Evolutionary conservation across 2,888 invertebrate species (phyloP).

Genomic region (Xylota sylvarum): DNA sequence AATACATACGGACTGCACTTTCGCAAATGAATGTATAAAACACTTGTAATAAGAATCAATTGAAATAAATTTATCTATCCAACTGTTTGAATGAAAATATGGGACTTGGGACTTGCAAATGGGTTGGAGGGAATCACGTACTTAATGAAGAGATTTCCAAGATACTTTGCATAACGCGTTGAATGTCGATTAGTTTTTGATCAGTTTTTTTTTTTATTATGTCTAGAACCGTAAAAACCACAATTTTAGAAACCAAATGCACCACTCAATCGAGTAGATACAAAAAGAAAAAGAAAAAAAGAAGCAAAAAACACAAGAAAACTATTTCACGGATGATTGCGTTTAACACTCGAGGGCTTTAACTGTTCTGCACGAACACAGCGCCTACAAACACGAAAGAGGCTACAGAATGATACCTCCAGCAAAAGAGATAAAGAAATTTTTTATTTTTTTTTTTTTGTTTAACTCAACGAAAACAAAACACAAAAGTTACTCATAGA

Average conservation of each 20-base stretch:
- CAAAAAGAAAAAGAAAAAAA: neutral
- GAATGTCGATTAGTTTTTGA: neutral
- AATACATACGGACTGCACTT: constrained; percentile 30
- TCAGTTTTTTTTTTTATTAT: neutral
- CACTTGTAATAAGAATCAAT: constrained; percentile 43
- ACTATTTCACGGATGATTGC: constrained; percentile 66
- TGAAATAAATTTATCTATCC: constrained; percentile 37
- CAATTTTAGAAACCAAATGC: constrained; percentile 20
- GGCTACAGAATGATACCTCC: constrained; percentile 8
- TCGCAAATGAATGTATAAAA: constrained; percentile 5
- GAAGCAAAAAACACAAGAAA: constrained; percentile 20
- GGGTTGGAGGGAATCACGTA: neutral
- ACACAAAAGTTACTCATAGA: constrained; percentile 14
- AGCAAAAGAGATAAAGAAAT: neutral
- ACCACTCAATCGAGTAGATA: neutral
- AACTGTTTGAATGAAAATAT: too few relatives aligned
- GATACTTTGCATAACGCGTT: neutral
- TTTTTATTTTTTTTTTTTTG: too few relatives aligned
- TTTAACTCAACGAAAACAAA: neutral
- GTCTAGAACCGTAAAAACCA: neutral
- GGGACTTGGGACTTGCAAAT: constrained; percentile 8
- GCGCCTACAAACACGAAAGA: constrained; percentile 17
- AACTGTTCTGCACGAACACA: constrained; percentile 46
- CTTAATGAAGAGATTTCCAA: constrained; percentile 2
- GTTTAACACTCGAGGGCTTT: constrained; percentile 55